Evolutionary conservation across 2,888 invertebrate species (phyloP), one percentile per base, ranked within the genome.

Genomic region (Spodoptera littoralis): DNA sequence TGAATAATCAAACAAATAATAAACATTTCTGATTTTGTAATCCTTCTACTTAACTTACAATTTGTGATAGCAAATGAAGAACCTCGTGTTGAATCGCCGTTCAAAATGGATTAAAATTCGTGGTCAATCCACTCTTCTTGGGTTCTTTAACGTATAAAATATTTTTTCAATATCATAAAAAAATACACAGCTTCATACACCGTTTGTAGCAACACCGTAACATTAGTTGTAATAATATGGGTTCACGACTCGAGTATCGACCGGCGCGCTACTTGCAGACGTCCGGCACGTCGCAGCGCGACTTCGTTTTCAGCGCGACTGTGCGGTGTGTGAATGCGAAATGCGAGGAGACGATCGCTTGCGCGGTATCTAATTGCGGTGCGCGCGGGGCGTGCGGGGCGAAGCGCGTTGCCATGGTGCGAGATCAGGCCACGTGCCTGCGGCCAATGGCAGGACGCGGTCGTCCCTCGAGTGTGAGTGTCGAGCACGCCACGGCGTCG

Each of bases 351-450:
- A 70, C 70, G 70, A 74, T 65, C 49, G 71, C 76, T 70, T 60
- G 80, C 83, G 80, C 84, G 85, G 81, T 85, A 81, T 85, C 78
- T 79, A 79, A 81, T 77, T 79, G 84, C 75, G 77, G 67, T 27
- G 73, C 44, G 76, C 27, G 77, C 64, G 72, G 77, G 78, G 69
- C 58, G 79, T 59, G 84, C 79, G 86, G 83, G 82, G 79, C 80
- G 85, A 71, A 75, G 83, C 82, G 81, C 88, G 94, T 94, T 93
- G 95, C 96, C 95, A 96, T 96, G 96, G 96, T 96, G 96, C 96
- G 96, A 96, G 96, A 96, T 96, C 96, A 96, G 96, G 96, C 96
- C 96, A 96, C 96, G 96, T 96, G 95, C 94, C 86, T 87, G 88
- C 95, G 92, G 89, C 96, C 96, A 97, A 97, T 96, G 86, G 93